Conservation (phyloP, 2,888 invertebrate genomes). For the Peribatodes rhomboidaria region DNA sequence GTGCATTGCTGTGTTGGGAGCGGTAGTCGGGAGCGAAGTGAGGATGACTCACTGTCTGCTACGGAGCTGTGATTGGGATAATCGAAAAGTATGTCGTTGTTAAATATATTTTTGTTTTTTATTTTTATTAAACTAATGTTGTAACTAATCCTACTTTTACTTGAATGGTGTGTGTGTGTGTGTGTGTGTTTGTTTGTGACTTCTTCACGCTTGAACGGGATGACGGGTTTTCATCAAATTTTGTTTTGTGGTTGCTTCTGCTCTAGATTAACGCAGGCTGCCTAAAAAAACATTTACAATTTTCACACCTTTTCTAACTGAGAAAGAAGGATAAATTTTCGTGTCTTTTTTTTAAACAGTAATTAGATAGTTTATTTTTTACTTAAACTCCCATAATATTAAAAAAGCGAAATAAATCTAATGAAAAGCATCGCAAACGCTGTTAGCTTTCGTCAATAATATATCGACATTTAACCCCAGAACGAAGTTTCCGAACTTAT, state of each 20-base stretch:
- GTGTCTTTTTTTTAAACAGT: not conserved
- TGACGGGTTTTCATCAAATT: too few species aligned
- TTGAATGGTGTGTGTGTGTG: too few species aligned
- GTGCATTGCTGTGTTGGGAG: constrained; percentile 71
- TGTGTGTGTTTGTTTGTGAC: too few species aligned
- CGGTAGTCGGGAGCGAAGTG: constrained; percentile 23
- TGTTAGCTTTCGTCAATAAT: constrained; percentile 56
- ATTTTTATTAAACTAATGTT: too few species aligned
- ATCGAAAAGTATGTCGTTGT: not conserved
- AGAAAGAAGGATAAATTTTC: not conserved
- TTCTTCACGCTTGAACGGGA: too few species aligned
- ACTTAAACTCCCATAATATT: not conserved
- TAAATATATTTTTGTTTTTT: not conserved
- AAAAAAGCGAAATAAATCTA: constrained; percentile 39
- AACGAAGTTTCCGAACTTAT: constrained; percentile 56
- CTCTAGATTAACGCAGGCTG: too few species aligned
- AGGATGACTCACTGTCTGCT: constrained; percentile 22
- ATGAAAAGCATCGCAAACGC: constrained; percentile 44
- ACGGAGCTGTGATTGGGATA: not conserved
- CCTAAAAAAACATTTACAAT: too few species aligned
- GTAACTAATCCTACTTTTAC: too few species aligned
- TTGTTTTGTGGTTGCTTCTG: too few species aligned
- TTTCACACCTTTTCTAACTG: too few species aligned
- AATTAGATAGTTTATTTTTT: not conserved
- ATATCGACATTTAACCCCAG: constrained; percentile 55